phyloP scores from a whole-genome alignment of 2,797 vertebrate genomes.

The Caiman crocodilus region DNA sequence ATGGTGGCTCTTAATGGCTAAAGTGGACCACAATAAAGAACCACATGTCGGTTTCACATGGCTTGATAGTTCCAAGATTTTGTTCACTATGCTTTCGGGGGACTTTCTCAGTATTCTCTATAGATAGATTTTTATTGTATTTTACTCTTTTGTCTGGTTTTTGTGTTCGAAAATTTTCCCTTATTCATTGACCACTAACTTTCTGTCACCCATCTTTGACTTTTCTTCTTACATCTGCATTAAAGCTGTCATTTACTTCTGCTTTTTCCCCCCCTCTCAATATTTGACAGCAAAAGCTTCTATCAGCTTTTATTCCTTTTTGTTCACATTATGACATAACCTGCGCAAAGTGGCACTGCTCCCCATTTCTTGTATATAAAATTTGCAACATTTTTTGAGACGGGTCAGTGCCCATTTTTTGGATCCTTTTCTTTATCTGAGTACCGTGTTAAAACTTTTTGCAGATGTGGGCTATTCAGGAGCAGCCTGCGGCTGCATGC shows the following conservation, averaged over 20 bases:
- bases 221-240: constrained; percentile 89
- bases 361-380: constrained; percentile 90
- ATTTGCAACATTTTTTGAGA: constrained; percentile 95
- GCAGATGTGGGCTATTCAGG: constrained; percentile 99
- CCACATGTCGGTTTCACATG: constrained; percentile 85
- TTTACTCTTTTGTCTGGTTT: constrained; percentile 87
- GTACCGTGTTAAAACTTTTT: constrained; percentile 93
- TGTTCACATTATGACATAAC: constrained; percentile 94
- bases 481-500: constrained; percentile 92
- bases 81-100: constrained; percentile 85
- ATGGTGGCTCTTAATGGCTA: constrained; percentile 65
- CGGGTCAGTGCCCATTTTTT: constrained; percentile 98
- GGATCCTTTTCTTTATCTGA: constrained; percentile 91
- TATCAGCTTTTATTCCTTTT: constrained; percentile 88
- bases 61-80: constrained; percentile 80
- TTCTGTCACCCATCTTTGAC: constrained; percentile 91
- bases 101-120: constrained; percentile 90
- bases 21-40: constrained; percentile 77
- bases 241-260: constrained; percentile 88
- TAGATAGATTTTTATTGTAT: constrained; percentile 89
- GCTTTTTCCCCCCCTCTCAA: constrained; percentile 80
- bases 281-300: constrained; percentile 90
- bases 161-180: constrained; percentile 84
- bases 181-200: constrained; percentile 87
- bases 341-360: constrained; percentile 88